Conservation (phyloP, 1,140 invertebrate genomes). For the Gryllus bimaculatus region DNA sequence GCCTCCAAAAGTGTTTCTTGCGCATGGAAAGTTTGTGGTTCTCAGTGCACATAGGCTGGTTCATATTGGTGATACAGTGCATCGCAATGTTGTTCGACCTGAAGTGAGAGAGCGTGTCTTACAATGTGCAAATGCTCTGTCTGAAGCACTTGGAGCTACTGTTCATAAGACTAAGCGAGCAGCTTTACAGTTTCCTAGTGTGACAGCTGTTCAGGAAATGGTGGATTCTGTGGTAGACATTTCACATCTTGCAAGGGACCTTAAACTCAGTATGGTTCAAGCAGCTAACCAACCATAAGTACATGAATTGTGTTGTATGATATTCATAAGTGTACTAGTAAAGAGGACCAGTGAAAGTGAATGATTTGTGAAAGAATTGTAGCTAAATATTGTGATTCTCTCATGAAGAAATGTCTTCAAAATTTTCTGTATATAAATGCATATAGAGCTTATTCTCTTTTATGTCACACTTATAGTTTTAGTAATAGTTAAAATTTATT, state of each 20-base stretch:
- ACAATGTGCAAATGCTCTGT: slow-evolving; percentile 71
- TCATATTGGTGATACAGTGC: slow-evolving; percentile 86
- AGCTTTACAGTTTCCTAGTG: slow-evolving; percentile 81
- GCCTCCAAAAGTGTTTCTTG: slow-evolving; percentile 85
- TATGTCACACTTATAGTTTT: no score
- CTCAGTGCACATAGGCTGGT: slow-evolving; percentile 86
- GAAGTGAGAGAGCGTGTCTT: slow-evolving; percentile 63
- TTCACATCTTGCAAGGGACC: slow-evolving; percentile 62
- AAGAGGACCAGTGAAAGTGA: neutral
- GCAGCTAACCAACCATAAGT: slow-evolving; percentile 32
- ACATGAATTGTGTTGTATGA: neutral
- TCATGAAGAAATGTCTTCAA: no score
- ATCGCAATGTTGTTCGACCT: slow-evolving; percentile 62
- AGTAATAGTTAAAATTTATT: no score
- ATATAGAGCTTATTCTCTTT: no score
- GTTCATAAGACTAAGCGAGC: slow-evolving; percentile 83
- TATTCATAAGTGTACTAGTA: neutral
- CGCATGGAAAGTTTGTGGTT: slow-evolving; percentile 88
- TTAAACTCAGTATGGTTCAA: slow-evolving; percentile 57
- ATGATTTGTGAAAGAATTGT: neutral
- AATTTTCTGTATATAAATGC: no score
- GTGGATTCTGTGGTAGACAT: slow-evolving; percentile 79
- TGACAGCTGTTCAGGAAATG: slow-evolving; percentile 85
- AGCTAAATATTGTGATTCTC: no score
- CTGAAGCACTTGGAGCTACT: slow-evolving; percentile 70